These are phyloP conservation scores for Whitmania pigra DNA, from an alignment of 1,140 invertebrate species.

Conservation along the genomic window DNA sequence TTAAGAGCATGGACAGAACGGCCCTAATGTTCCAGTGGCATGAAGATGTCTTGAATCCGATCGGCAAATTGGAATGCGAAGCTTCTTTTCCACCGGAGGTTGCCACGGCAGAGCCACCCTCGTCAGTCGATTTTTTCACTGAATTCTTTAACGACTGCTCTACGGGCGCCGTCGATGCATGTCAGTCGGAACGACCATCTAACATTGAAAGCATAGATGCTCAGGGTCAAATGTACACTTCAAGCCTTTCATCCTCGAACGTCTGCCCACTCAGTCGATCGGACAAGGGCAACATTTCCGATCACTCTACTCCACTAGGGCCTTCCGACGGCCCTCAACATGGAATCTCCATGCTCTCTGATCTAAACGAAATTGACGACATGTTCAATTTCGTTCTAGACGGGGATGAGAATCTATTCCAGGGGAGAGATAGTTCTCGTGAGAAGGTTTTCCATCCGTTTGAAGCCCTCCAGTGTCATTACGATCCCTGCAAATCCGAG, in stretches of 20 bases:
- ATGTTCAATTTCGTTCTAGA: constrained; percentile 8
- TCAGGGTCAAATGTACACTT: not conserved
- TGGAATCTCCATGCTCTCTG: not conserved
- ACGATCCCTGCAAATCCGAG: not conserved
- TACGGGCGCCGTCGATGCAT: not conserved
- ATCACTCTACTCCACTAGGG: not conserved
- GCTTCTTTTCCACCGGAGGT: not conserved
- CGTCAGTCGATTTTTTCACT: constrained; percentile 1
- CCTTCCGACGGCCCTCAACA: not conserved
- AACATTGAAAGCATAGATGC: not conserved
- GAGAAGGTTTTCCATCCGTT: not conserved
- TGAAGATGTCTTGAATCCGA: not conserved
- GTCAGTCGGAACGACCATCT: not conserved
- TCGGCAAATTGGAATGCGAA: too few species aligned
- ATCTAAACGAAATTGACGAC: constrained; percentile 2
- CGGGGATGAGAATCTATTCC: not conserved
- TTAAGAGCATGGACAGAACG: constrained; percentile 1
- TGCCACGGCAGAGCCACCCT: not conserved
- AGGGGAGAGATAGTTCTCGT: not conserved
- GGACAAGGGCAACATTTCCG: not conserved
- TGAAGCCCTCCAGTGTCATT: not conserved
- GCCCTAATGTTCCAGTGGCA: not conserved
- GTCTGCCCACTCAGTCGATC: not conserved
- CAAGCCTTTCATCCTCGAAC: not conserved
- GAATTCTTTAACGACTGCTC: constrained; percentile 9